Evolutionary conservation across 2,888 invertebrate species (phyloP), one percentile per base, ranked within the genome.

Genomic region (Dexiosoma caninum): DNA sequence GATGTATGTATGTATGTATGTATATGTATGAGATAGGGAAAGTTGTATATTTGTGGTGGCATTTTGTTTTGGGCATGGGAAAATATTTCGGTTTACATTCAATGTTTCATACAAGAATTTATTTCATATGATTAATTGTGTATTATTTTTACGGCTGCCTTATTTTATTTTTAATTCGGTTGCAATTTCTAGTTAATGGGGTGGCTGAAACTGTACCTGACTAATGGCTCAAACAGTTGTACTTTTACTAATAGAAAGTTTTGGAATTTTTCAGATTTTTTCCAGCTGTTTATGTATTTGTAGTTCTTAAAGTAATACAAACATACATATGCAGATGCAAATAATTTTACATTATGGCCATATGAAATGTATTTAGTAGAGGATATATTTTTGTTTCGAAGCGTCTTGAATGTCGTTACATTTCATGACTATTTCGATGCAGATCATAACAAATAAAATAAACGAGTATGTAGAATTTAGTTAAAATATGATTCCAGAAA

Each of bases 31-130:
- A 35, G 21, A 23, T 16, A 19, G 46, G 10, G 37, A n/a, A n/a
- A n/a, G n/a, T n/a, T n/a, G n/a, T n/a, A n/a, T 49, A 2, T 27
- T 69, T 59, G 8, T 44, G 35, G 27, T 51, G 23, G 44, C n/a
- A 51, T 64, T 69, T 74, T 14, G 19, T 77, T 76, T 77, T 77
- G 44, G 80, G 76, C 80, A 76, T 81, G 80, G 80, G 80, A 81
- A 81, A 81, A 80, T 80, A 76, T 49, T 14, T 62, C 49, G 4
- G 3, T 37, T 53, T 59, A 16, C 0, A 10, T 53, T 40, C 9
- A 49, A 51, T 40, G 10, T 62, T 62, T 40, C 6, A 55, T 67
- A 32, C 6, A 55, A 37, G 14, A 14, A n/a, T 42, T 14, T 8
- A 30, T 19, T 27, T 51, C 16, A 8, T 64, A 42, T 81, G 72